A percentile compares a stretch with the other conserved stretches of the same genome.
Conservation (phyloP, 2,113 vertebrate genomes). For the Chionomys nivalis region DNA sequence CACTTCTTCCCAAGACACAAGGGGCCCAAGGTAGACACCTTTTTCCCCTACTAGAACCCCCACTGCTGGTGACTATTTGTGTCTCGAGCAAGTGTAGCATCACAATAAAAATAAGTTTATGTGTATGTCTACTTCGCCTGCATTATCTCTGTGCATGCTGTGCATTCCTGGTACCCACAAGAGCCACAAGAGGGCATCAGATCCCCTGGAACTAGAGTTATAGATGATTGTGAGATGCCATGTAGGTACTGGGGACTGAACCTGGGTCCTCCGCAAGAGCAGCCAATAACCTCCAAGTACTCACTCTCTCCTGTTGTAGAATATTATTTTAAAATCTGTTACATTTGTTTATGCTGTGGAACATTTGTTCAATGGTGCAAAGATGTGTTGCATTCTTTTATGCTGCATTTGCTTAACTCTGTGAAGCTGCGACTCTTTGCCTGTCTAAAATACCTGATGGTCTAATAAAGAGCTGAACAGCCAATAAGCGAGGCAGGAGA, state of each 20-base stretch:
- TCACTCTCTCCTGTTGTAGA: background rate
- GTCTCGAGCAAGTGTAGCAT: background rate
- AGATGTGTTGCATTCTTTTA: too few relatives aligned
- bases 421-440: too few relatives aligned
- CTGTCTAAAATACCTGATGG: too few relatives aligned
- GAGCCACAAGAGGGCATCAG: too few relatives aligned
- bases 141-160: background rate
- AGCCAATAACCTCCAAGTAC: background rate
- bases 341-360: too few relatives aligned
- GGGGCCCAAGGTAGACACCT: background rate
- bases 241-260: background rate
- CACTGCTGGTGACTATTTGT: background rate
- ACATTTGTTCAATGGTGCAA: too few relatives aligned
- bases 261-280: background rate
- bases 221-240: background rate
- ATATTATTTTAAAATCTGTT: too few relatives aligned
- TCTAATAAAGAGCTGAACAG: too few relatives aligned
- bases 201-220: background rate
- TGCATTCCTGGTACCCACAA: background rate
- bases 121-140: background rate
- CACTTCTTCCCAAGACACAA: background rate
- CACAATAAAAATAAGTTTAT: background rate
- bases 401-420: too few relatives aligned
- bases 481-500: too few relatives aligned
- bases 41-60: background rate